Evolutionary conservation across 23 tunicate species (phyloP), one percentile per base, ranked within the genome.

Genomic region (Diplosoma virens): DNA sequence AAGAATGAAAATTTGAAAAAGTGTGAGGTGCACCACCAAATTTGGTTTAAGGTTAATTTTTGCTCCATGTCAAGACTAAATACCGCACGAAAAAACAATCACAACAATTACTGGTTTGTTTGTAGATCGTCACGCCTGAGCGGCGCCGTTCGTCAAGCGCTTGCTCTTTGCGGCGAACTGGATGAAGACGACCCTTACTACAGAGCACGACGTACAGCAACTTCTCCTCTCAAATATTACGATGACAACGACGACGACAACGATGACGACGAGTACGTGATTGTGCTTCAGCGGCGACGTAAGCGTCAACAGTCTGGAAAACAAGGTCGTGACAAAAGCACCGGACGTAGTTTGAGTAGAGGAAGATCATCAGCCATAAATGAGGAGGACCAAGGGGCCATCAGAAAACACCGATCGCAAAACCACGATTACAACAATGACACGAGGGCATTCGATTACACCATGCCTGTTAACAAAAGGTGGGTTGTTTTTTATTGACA

Each of bases 391-490:
- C 47, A 9, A 23, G 30, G 32, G 4, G 47, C n/a, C n/a, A n/a
- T n/a, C n/a, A n/a, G 17, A 48, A 9, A 47, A 17, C 33, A 48
- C 6, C 59, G 61, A 58, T 20, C 50, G 48, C 50, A 52, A 76
- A 76, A 76, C 20, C 81, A 53, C 11, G 81, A 76, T 5, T 32
- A 9, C 26, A 31, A 36, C 33, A 70, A 58, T 14, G 66, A 73
- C n/a, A 30, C 27, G 18, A 30, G 16, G 3, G 3, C 68, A 6
- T 3, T 37, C 3, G 55, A 32, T n/a, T 84, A 77, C 46, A 58
- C 72, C 4, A 77, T 77, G 78, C 83, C 83, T 6, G 78, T 77
- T 18, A 58, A 82, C 9, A 68, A 54, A 67, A 84, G 72, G 89
- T 84, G 37, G 52, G 16, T 45, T 11, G 11, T 45, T 16, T 9